Percentiles rank a stretch among this genome's conserved stretches.
These are phyloP conservation scores for Clarias laeviceps DNA, from an alignment of 2,797 vertebrate species.

Conservation along the genomic window DNA sequence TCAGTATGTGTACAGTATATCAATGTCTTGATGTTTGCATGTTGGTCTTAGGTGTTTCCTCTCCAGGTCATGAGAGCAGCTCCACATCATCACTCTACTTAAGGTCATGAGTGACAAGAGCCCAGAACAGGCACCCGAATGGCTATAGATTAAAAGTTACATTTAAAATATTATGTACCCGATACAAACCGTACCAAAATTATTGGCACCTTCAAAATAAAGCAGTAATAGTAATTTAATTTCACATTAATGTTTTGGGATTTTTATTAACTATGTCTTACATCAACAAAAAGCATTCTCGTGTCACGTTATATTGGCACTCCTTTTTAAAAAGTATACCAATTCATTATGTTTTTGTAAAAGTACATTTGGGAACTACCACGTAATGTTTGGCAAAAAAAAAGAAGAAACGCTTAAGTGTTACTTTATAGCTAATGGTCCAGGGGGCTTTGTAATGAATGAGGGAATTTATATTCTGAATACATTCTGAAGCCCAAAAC, in stretches of 20 bases:
- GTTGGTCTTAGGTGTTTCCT: background rate
- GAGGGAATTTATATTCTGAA: background rate
- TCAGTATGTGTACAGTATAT: no score
- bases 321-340: background rate
- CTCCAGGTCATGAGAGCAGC: conserved; percentile 3
- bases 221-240: background rate
- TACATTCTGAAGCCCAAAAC: background rate
- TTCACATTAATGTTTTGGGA: background rate
- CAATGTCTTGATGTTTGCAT: background rate
- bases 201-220: background rate
- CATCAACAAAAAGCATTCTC: background rate
- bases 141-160: background rate
- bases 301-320: background rate
- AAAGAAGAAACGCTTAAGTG: background rate
- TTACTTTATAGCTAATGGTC: background rate
- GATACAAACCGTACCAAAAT: background rate
- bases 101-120: background rate
- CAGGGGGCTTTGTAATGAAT: background rate
- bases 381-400: background rate
- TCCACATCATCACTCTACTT: background rate
- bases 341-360: background rate
- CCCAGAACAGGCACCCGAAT: background rate
- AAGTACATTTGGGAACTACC: background rate
- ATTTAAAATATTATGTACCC: background rate
- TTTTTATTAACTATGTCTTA: background rate